Conservation (phyloP, 2,888 invertebrate genomes). For the Nomada hirtipes region DNA sequence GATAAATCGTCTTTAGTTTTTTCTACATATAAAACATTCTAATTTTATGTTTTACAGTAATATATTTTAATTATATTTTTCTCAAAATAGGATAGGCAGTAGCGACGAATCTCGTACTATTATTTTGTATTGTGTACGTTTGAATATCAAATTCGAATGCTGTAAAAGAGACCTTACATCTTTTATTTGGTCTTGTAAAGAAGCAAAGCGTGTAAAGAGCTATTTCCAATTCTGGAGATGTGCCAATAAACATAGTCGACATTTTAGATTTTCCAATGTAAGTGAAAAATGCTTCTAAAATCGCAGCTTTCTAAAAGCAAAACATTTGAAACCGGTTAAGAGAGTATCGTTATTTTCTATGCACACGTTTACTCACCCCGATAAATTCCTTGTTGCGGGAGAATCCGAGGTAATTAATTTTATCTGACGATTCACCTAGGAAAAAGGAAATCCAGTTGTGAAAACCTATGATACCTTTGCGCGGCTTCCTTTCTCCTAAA, state of each 20-base stretch:
- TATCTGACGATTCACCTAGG: conserved; percentile 83
- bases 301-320: conserved; percentile 79
- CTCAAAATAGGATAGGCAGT: conserved; percentile 74
- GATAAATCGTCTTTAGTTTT: conserved; percentile 4
- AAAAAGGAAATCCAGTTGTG: conserved; percentile 87
- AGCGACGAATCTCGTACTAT: conserved; percentile 77
- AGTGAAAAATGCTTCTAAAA: conserved; percentile 80
- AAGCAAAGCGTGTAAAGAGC: conserved; percentile 87
- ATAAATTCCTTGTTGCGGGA: conserved; percentile 75
- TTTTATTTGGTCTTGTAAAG: conserved; percentile 84
- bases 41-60: conserved; percentile 16
- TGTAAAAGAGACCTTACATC: conserved; percentile 82
- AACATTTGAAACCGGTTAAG: conserved; percentile 11
- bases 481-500: conserved; percentile 85
- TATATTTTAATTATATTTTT: conserved; percentile 6
- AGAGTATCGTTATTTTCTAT: neutral
- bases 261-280: conserved; percentile 82
- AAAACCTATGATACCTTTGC: conserved; percentile 85
- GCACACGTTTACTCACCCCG: conserved; percentile 69
- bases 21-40: conserved; percentile 34
- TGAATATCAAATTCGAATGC: conserved; percentile 83
- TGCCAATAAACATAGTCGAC: conserved; percentile 84
- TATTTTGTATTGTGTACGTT: conserved; percentile 78
- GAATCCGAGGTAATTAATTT: conserved; percentile 84
- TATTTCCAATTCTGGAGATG: conserved; percentile 87